These are phyloP conservation scores for Phalera bucephala DNA, from an alignment of 2,888 invertebrate species.

Conservation along the genomic window DNA sequence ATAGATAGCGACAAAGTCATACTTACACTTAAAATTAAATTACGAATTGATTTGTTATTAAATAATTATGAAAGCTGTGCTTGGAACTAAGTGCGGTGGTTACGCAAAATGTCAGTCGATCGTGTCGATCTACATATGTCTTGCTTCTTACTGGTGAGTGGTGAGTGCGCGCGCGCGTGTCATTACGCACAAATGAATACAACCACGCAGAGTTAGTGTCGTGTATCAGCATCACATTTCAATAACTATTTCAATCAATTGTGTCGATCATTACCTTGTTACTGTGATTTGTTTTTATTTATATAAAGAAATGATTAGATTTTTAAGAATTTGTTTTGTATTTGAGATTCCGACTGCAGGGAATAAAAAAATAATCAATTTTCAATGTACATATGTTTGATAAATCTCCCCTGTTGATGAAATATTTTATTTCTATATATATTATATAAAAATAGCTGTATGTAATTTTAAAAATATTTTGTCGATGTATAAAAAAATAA, in stretches of 20 bases:
- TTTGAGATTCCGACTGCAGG: slow-evolving; percentile 53
- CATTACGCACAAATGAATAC: slow-evolving; percentile 25
- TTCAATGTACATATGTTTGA: slow-evolving; percentile 39
- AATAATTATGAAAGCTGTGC: no score
- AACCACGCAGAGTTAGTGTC: slow-evolving; percentile 34
- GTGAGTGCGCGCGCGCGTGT: background rate
- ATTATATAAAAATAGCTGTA: slow-evolving; percentile 36
- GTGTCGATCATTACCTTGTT: slow-evolving; percentile 66
- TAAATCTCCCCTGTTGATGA: slow-evolving; percentile 44
- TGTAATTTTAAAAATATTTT: slow-evolving; percentile 44
- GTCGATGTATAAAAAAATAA: slow-evolving; percentile 29
- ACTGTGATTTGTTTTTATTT: slow-evolving; percentile 78
- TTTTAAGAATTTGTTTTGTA: slow-evolving; percentile 49
- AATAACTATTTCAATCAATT: slow-evolving; percentile 45
- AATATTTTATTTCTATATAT: slow-evolving; percentile 31
- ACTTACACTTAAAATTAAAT: no score
- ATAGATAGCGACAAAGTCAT: no score
- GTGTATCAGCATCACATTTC: slow-evolving; percentile 57
- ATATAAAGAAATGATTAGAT: slow-evolving; percentile 47
- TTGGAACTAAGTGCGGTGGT: no score
- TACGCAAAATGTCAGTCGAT: no score
- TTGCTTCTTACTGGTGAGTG: no score
- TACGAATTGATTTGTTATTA: no score
- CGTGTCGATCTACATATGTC: no score
- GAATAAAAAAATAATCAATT: slow-evolving; percentile 38